Percentiles rank a stretch among this genome's conserved stretches.
Conservation (phyloP, 53 echinoderm and acorn worm genomes). For the Holothuria leucospilota region DNA sequence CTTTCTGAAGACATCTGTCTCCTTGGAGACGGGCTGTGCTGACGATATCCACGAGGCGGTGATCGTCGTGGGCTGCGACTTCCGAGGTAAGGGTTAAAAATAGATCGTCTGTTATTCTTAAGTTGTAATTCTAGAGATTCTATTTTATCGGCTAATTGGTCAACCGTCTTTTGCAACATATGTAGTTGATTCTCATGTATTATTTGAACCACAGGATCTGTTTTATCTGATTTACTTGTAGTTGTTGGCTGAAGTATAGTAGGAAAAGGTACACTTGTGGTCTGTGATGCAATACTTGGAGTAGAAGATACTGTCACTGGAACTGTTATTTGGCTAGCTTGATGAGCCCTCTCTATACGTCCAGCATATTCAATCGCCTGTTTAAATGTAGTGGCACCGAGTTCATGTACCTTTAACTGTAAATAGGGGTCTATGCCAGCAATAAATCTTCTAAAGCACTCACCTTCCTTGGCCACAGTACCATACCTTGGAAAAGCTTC, state of each 20-base stretch:
- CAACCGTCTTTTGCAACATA: not conserved
- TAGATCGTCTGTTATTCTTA: not conserved
- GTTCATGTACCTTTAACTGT: constrained; percentile 64
- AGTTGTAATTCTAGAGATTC: constrained; percentile 4
- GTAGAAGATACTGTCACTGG: too few relatives aligned
- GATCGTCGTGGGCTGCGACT: not conserved
- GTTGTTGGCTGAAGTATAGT: not conserved
- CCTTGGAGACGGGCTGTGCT: not conserved
- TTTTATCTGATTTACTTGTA: not conserved
- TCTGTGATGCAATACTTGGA: not conserved
- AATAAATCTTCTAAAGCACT: constrained; percentile 64
- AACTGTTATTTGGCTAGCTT: not conserved
- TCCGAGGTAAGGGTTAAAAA: not conserved
- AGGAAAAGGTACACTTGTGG: not conserved
- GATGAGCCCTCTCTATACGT: constrained; percentile 50
- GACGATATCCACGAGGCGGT: not conserved
- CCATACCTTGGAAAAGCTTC: constrained; percentile 64
- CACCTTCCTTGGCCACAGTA: constrained; percentile 39
- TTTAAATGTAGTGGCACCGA: constrained; percentile 38
- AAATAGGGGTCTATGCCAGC: constrained; percentile 60
- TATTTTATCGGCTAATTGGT: not conserved
- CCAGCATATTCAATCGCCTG: constrained; percentile 50
- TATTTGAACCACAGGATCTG: not conserved
- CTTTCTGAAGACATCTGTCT: not conserved
- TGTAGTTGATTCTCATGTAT: not conserved